Percentiles rank a stretch among this genome's conserved stretches.
Conservation (phyloP, 2,888 invertebrate genomes). For the Flexamia atlantica region DNA sequence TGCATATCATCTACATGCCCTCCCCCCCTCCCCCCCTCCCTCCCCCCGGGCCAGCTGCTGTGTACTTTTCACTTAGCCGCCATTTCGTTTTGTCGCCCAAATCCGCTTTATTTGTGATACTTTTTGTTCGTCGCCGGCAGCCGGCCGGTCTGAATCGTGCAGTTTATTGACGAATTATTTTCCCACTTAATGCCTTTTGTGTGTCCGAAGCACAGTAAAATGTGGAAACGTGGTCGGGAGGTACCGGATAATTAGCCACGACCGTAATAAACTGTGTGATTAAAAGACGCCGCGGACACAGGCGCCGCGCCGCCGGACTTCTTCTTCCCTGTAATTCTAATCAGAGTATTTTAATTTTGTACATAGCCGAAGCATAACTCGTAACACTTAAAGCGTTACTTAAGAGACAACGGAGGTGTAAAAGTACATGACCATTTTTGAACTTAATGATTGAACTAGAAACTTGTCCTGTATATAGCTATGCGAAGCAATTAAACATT, state of each 20-base stretch:
- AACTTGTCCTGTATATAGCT: too few relatives aligned
- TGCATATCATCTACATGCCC: constrained; percentile 35
- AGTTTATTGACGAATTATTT: constrained; percentile 32
- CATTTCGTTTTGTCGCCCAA: constrained; percentile 56
- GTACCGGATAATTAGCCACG: background rate
- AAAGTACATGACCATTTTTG: too few relatives aligned
- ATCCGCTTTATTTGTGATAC: constrained; percentile 53
- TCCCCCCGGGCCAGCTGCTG: constrained; percentile 36
- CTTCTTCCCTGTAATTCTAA: background rate
- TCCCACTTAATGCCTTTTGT: constrained; percentile 28
- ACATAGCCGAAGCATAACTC: too few relatives aligned
- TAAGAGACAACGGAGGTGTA: too few relatives aligned
- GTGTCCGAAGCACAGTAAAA: constrained; percentile 2
- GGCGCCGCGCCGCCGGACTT: background rate
- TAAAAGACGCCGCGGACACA: background rate
- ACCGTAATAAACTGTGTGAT: constrained; percentile 14
- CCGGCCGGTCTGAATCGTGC: constrained; percentile 10
- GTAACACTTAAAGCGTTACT: too few relatives aligned
- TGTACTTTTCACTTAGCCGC: constrained; percentile 55
- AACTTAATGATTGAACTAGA: too few relatives aligned
- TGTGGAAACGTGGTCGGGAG: background rate
- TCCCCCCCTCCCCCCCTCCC: constrained; percentile 18
- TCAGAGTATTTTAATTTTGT: background rate
- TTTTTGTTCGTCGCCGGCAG: background rate
- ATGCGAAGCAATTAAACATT: too few relatives aligned